These are phyloP conservation scores for Lasiurus cinereus DNA, from an alignment of 2,113 vertebrate genomes.

Conservation along the genomic window DNA sequence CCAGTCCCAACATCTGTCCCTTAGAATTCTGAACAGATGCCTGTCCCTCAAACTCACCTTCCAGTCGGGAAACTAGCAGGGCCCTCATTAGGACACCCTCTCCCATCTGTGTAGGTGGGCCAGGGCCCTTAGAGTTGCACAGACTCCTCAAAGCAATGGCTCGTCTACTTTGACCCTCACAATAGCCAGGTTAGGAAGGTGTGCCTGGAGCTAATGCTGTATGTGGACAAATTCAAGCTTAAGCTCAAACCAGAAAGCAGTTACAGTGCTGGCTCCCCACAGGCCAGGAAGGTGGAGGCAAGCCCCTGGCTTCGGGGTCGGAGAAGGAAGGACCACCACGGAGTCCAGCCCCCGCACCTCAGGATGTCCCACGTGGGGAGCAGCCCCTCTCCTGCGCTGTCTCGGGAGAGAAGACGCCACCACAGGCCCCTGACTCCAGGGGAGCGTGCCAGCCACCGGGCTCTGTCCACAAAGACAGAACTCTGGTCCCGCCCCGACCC, in stretches of 20 bases:
- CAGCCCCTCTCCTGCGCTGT: fast-evolving
- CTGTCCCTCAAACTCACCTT: background rate
- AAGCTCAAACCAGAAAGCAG: background rate
- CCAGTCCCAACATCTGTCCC: background rate
- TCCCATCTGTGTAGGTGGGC: fast-evolving
- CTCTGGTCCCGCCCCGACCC: background rate
- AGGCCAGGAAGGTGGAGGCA: conserved; percentile 46
- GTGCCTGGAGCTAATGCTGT: fast-evolving
- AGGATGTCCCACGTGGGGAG: background rate
- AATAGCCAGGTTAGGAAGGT: background rate
- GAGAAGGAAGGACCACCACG: background rate
- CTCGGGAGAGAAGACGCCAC: background rate
- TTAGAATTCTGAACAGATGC: background rate
- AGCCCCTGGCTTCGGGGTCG: background rate
- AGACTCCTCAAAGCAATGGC: background rate
- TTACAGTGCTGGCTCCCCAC: background rate
- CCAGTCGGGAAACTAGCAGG: background rate
- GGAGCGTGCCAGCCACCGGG: fast-evolving
- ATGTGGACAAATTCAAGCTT: background rate
- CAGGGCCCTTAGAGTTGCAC: background rate
- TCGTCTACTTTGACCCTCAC: background rate
- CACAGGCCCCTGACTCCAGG: background rate
- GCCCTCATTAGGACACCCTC: background rate
- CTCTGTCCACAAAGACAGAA: background rate
- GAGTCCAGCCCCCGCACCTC: background rate